These are phyloP conservation scores for Zoanthus sansibaricus DNA, from an alignment of 92 coral and sea anemone species.

Conservation along the genomic window DNA sequence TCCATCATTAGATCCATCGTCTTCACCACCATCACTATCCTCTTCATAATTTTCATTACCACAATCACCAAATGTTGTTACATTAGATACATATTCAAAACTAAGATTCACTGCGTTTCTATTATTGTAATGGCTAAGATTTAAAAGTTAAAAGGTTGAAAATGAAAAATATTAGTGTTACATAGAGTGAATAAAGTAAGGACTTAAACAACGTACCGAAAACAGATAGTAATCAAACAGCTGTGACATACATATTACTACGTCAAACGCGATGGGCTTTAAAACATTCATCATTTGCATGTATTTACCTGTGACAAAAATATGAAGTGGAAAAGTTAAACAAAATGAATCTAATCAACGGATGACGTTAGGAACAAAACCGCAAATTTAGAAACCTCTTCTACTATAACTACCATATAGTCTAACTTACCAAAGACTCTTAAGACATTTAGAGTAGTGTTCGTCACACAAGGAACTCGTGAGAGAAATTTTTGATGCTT, in stretches of 20 bases:
- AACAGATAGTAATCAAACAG: constrained; percentile 96
- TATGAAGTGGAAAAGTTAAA: not conserved
- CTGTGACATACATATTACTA: constrained; percentile 98
- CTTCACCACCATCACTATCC: too few relatives aligned
- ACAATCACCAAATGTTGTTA: too few relatives aligned
- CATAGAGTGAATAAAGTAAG: too few relatives aligned
- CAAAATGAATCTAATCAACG: not conserved
- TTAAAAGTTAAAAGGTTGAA: too few relatives aligned
- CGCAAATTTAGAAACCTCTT: not conserved
- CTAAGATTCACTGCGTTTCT: too few relatives aligned
- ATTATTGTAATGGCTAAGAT: too few relatives aligned
- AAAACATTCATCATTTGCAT: constrained; percentile 99
- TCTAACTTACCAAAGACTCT: constrained; percentile 87
- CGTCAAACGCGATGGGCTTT: constrained; percentile 99
- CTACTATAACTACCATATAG: not conserved
- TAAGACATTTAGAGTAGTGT: constrained; percentile 92
- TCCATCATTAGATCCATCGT: too few relatives aligned
- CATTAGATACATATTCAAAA: too few relatives aligned
- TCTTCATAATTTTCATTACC: too few relatives aligned
- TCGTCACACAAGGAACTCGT: constrained; percentile 92
- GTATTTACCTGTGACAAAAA: constrained; percentile 81
- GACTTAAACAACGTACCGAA: constrained; percentile 76
- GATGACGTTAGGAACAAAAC: not conserved
- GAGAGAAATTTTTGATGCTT: constrained; percentile 87
- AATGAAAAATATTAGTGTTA: too few relatives aligned